A percentile compares a stretch with the other conserved stretches of the same genome.
Evolutionary conservation across 2,797 vertebrate species (phyloP).

Genomic region (Novumbra hubbsi): DNA sequence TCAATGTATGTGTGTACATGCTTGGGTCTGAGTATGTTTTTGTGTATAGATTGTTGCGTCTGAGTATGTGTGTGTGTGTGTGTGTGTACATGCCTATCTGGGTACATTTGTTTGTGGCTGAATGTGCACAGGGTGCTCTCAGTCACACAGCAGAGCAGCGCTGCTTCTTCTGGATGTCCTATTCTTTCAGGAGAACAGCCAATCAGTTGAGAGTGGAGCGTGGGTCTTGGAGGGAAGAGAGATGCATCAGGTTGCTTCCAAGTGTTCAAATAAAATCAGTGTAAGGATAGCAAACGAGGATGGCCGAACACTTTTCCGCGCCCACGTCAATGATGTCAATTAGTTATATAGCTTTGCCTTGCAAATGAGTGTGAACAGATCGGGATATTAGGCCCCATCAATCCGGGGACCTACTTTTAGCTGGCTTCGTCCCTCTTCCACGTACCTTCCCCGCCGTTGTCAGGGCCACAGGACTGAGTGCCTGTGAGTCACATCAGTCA

Average conservation of each 20-base stretch:
- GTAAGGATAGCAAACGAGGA: conserved; percentile 14
- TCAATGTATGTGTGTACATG: background rate
- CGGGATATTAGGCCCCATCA: background rate
- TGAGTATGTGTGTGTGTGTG: background rate
- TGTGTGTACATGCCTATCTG: background rate
- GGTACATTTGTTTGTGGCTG: background rate
- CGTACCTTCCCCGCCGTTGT: background rate
- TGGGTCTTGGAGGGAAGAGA: background rate
- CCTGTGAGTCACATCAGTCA: background rate
- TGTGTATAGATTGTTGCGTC: conserved; percentile 2
- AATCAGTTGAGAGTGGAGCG: conserved; percentile 21
- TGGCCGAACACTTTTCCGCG: background rate
- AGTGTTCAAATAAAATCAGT: conserved; percentile 33
- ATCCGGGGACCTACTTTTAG: background rate
- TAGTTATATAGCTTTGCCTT: background rate
- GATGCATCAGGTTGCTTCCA: conserved; percentile 13
- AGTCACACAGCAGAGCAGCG: conserved; percentile 19
- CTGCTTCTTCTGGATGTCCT: conserved; percentile 25
- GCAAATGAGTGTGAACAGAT: background rate
- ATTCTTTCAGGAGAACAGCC: conserved; percentile 36
- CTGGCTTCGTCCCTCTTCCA: background rate
- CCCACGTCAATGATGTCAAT: background rate
- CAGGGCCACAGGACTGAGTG: background rate
- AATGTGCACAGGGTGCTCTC: background rate
- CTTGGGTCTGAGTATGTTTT: conserved; percentile 3